Percentiles rank a stretch among this genome's conserved stretches.
phyloP scores from a whole-genome alignment of 2,113 vertebrate species.

The Mobula birostris region DNA sequence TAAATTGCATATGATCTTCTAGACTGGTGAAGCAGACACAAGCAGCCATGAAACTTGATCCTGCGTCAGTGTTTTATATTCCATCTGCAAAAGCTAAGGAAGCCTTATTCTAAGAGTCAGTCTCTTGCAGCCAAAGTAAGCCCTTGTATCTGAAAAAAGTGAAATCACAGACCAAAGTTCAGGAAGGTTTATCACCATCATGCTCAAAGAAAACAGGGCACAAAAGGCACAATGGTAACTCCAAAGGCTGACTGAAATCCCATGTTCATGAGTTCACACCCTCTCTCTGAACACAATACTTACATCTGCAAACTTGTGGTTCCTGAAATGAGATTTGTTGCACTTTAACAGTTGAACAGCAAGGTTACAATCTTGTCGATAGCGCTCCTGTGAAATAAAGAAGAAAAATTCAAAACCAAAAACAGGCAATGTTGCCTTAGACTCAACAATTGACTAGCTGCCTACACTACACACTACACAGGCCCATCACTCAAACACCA shows the following conservation, averaged over 20 bases:
- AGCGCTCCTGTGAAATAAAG: slow-evolving; percentile 71
- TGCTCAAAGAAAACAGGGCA: neutral
- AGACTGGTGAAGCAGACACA: too few relatives aligned
- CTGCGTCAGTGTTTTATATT: too few relatives aligned
- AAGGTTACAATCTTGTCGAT: slow-evolving; percentile 91
- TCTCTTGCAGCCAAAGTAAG: neutral
- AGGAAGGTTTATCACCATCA: neutral
- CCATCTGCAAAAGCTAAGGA: neutral
- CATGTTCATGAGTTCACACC: too few relatives aligned
- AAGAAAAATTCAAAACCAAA: neutral
- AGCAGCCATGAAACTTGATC: too few relatives aligned
- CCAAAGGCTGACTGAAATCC: neutral
- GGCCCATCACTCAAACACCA: too few relatives aligned
- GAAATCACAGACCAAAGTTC: neutral
- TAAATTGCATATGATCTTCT: too few relatives aligned
- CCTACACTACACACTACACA: too few relatives aligned
- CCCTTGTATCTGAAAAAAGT: neutral
- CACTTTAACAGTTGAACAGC: slow-evolving; percentile 96
- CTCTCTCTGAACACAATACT: slow-evolving; percentile 51
- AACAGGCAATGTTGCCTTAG: too few relatives aligned
- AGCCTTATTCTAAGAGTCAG: neutral
- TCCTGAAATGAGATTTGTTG: slow-evolving; percentile 98
- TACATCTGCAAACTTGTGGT: slow-evolving; percentile 96
- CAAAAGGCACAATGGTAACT: neutral
- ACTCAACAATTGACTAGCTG: neutral